Evolutionary conservation across 2,113 vertebrate genomes (phyloP).

Genomic region (Perca fluviatilis): DNA sequence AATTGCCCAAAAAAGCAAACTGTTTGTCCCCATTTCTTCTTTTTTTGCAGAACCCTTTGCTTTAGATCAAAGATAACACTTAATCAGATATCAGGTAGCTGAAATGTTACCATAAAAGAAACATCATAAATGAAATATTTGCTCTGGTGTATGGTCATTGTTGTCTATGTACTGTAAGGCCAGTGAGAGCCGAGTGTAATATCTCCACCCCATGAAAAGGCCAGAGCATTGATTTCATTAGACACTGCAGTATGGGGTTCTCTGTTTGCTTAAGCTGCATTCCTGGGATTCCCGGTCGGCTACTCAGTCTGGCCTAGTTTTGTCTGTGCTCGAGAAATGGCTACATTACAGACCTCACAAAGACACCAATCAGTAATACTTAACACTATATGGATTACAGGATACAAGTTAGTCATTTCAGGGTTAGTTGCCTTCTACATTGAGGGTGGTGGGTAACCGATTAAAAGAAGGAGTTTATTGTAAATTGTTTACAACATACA

Average conservation of each 20-base stretch:
- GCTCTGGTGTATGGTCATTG: background rate
- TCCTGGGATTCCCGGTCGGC: constrained; percentile 81
- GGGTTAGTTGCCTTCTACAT: background rate
- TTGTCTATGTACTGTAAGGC: constrained; percentile 24
- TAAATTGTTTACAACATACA: background rate
- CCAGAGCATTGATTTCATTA: constrained; percentile 77
- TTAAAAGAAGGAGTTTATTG: background rate
- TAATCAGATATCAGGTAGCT: background rate
- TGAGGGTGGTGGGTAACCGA: background rate
- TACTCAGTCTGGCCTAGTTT: constrained; percentile 67
- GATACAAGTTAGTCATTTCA: background rate
- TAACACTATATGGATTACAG: background rate
- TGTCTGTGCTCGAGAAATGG: constrained; percentile 68
- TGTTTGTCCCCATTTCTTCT: background rate
- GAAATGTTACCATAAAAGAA: background rate
- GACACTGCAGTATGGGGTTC: constrained; percentile 67
- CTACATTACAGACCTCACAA: constrained; percentile 31
- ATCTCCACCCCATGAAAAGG: constrained; percentile 55
- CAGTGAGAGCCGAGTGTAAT: constrained; percentile 33
- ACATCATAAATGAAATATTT: background rate
- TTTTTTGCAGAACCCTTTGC: background rate
- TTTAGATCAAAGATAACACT: background rate
- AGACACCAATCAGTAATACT: constrained; percentile 42
- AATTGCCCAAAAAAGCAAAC: background rate
- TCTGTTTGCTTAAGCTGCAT: constrained; percentile 86